Percentiles rank a stretch among this genome's conserved stretches.
Evolutionary conservation across 2,113 vertebrate genomes (phyloP).

Genomic region (Pseudonaja textilis): DNA sequence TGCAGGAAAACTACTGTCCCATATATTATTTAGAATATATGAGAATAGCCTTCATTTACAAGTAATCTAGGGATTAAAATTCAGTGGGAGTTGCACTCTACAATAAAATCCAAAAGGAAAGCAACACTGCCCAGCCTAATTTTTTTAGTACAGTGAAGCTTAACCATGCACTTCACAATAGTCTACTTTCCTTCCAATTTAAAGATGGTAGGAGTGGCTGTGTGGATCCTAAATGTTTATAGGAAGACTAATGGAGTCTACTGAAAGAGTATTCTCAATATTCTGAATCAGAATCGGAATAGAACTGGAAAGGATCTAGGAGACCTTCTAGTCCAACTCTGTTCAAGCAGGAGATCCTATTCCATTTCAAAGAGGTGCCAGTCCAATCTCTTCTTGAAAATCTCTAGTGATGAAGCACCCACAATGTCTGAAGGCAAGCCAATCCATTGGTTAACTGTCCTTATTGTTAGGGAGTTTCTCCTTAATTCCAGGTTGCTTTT

Average conservation of each 20-base stretch:
- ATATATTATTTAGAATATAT: not conserved
- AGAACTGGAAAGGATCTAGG: too few relatives aligned
- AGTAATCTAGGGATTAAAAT: not conserved
- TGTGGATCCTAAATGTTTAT: not conserved
- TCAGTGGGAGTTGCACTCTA: not conserved
- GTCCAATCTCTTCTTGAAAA: too few relatives aligned
- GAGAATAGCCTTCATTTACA: not conserved
- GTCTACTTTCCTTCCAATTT: not conserved
- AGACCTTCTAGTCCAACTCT: too few relatives aligned
- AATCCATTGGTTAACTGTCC: too few relatives aligned
- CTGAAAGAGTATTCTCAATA: not conserved
- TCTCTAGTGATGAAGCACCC: too few relatives aligned
- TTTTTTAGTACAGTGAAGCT: not conserved
- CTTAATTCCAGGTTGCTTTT: too few relatives aligned
- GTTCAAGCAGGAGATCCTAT: too few relatives aligned
- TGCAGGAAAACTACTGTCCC: not conserved
- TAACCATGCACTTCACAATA: not conserved
- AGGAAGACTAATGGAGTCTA: not conserved
- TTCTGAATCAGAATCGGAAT: not conserved
- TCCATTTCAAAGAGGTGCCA: too few relatives aligned
- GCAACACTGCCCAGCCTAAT: not conserved
- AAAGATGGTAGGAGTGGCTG: not conserved
- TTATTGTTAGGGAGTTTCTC: too few relatives aligned
- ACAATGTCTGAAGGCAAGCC: too few relatives aligned
- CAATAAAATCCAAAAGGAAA: not conserved